These are phyloP conservation scores for Calidris pygmaea DNA, from an alignment of 2,113 vertebrate species.

Conservation along the genomic window DNA sequence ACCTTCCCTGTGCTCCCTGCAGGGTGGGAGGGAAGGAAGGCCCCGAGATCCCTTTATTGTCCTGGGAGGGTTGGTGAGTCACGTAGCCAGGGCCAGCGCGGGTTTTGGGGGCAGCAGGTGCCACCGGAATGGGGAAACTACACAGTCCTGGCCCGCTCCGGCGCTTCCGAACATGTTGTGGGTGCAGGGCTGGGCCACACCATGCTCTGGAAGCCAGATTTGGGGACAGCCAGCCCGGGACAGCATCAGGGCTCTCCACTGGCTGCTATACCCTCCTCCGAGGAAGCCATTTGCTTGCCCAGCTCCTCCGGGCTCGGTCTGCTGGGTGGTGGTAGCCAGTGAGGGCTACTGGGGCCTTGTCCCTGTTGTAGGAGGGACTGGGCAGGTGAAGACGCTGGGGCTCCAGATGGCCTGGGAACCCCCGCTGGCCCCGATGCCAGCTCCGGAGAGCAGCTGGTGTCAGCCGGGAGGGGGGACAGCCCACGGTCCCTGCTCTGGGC, in stretches of 20 bases:
- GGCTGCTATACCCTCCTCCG: fast-evolving
- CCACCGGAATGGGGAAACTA: fast-evolving
- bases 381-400: neutral
- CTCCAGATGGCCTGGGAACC: neutral
- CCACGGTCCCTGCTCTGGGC: fast-evolving
- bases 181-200: neutral
- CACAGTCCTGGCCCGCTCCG: fast-evolving
- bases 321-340: neutral
- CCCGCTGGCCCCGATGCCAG: neutral
- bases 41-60: fast-evolving
- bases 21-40: no score
- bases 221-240: neutral
- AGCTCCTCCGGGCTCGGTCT: fast-evolving
- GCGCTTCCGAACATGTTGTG: fast-evolving
- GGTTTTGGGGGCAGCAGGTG: neutral
- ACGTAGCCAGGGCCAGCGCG: fast-evolving
- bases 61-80: fast-evolving
- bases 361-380: fast-evolving
- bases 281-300: neutral
- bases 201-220: neutral
- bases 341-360: neutral
- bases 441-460: neutral
- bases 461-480: neutral
- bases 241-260: fast-evolving
- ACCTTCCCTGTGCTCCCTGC: neutral